Evolutionary conservation across 2,113 vertebrate genomes (phyloP).

Genomic region (Epinephelus moara): DNA sequence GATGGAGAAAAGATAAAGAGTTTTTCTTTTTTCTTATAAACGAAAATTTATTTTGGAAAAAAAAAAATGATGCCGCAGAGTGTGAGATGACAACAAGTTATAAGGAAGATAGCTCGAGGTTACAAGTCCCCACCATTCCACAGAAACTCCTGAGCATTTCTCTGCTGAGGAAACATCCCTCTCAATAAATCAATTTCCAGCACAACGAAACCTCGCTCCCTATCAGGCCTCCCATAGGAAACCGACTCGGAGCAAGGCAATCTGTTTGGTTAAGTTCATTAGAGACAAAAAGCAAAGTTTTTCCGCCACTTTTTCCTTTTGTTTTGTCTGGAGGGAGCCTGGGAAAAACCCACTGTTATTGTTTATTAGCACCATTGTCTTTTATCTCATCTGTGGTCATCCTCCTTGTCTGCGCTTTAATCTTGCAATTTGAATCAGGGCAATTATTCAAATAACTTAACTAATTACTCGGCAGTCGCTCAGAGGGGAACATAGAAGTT

Average conservation of each 20-base stretch:
- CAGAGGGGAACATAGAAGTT: constrained; percentile 43
- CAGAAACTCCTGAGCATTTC: neutral
- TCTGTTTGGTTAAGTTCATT: constrained; percentile 70
- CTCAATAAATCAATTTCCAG: constrained; percentile 60
- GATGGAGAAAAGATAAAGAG: neutral
- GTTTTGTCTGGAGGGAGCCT: constrained; percentile 22
- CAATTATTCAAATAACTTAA: constrained; percentile 69
- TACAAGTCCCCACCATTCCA: constrained; percentile 6
- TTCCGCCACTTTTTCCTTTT: constrained; percentile 24
- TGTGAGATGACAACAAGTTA: constrained; percentile 17
- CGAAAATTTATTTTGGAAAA: constrained; percentile 9
- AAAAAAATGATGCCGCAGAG: neutral
- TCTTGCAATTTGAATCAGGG: constrained; percentile 56
- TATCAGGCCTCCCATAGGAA: constrained; percentile 45
- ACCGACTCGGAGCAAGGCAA: constrained; percentile 28
- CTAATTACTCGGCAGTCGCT: constrained; percentile 61
- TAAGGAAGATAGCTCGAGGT: constrained; percentile 36
- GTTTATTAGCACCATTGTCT: constrained; percentile 62
- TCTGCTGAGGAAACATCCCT: constrained; percentile 35
- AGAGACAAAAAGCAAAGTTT: constrained; percentile 55
- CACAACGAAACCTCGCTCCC: constrained; percentile 39
- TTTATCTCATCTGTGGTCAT: constrained; percentile 74
- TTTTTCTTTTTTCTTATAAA: constrained; percentile 6
- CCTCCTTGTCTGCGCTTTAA: constrained; percentile 53
- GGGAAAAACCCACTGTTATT: constrained; percentile 45